Base-by-base conservation (phyloP, 2,888 invertebrate genomes). In the Diabrotica balteata region DNA sequence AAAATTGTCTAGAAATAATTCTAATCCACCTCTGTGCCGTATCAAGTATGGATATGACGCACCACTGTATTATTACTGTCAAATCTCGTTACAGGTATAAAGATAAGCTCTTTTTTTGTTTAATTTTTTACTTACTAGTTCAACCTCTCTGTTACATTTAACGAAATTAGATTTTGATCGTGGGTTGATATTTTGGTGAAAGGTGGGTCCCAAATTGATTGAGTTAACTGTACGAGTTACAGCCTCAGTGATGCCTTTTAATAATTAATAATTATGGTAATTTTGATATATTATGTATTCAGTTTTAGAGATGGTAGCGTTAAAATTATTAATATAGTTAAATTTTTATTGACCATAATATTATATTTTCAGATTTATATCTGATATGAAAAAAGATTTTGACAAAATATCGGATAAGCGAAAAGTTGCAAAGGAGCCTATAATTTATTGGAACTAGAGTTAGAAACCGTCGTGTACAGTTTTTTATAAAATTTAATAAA, bases 31-130 rank as follows among this genome's bases (percentile, higher is more conserved):
- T 8, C 6, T 58, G 7, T 5, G 9, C 43, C 51, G 44, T 47
- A 49, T 63, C 53, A 52, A 60, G 64, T 57, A 60, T 68, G 58
- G 59, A 22, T 45, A 53, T 66, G 66, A 58, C 69, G 54, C 47
- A 63, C 60, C 52, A 59, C 52, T 63, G 55, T 63, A 63, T 66
- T 63, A 67, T 69, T 63, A 63, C 50, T 58, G 57, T 60, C 60
- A 59, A 60, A 69, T 59, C 63, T 57, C 49, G 53, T 69, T 64
- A 63, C 44, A 46, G 43, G 53, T 60, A 63, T 55, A 60, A 66
- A 65, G 64, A 54, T 62, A 54, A 63, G 58, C 60, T 60, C 59
- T 58, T 53, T 62, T 46, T 49, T 58, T 32, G 4, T 32, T 32
- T 32, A 32, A 32, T 32, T 32, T 32, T 32, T 44, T 63, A 10